Conservation (phyloP, 2,113 vertebrate species). For the Tragelaphus buxtoni region DNA sequence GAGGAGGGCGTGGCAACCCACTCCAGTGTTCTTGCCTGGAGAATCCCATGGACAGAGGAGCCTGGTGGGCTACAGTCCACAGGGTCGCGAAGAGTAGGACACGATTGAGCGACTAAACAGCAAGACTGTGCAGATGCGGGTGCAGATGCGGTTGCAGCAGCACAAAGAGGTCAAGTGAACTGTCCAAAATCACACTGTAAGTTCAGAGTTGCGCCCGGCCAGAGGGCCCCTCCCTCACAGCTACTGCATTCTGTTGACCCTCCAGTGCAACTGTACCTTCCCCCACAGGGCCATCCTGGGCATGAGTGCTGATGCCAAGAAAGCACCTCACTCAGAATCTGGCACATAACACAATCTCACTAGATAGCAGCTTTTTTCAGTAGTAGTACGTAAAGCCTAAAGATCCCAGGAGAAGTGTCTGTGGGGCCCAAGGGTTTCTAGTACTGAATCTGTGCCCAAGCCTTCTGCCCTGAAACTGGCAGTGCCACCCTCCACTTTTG, state of each 20-base stretch:
- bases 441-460: not conserved
- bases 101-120: not conserved
- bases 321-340: not conserved
- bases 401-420: not conserved
- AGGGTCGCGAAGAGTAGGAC: not conserved
- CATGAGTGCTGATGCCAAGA: fast-evolving
- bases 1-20: no score
- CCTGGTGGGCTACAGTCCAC: not conserved
- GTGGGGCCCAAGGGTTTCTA: not conserved
- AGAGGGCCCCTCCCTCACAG: not conserved
- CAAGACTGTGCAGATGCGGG: not conserved
- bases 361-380: not conserved
- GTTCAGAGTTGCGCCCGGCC: not conserved
- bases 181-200: not conserved
- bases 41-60: not conserved
- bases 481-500: not conserved
- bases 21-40: not conserved
- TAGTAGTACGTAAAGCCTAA: not conserved
- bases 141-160: not conserved
- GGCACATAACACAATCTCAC: not conserved
- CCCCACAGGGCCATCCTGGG: not conserved
- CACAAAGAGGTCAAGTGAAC: not conserved
- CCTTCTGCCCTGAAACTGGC: not conserved
- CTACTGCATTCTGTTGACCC: fast-evolving
- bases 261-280: not conserved